Evolutionary conservation across 1,140 invertebrate species (phyloP), one percentile per base, ranked within the genome.

Genomic region (Ips typographus): DNA sequence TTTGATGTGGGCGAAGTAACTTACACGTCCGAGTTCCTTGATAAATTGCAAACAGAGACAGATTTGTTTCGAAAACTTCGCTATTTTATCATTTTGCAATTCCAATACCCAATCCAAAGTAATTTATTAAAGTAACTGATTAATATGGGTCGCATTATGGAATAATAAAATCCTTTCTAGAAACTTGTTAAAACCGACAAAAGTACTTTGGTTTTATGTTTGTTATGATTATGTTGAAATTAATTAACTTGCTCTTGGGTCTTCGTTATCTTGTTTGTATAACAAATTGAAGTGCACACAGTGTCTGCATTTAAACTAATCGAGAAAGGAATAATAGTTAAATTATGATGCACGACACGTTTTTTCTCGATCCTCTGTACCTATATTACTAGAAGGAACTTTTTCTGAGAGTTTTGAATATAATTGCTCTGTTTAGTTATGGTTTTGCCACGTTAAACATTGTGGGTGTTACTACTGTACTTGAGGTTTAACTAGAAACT

Each of bases 221-320:
- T 49, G 52, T 58, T 58, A 58, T 58, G 56, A 58, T 58, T 58
- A 58, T 40, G 56, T 58, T 58, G 38, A 39, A 58, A 58, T 58
- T 58, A 58, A 58, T 58, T 41, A 58, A 40, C 38, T 58, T 58
- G 38, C 56, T 8, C 38, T 40, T 5, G 40, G 38, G 40, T 7
- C 40, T 58, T 58, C 56, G 56, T 58, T 58, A 58, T 38, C 38
- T 40, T 58, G 56, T 58, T 58, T 58, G 56, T 58, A 40, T 58
- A 58, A 58, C 40, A 58, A 58, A 58, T 58, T 58, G 39, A 41
- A 58, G 56, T 58, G 56, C 56, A 58, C 40, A 58, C 56, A 7
- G 40, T 40, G 56, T 58, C 56, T 58, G 56, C 56, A 58, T 58
- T 58, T 40, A 40, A 40, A 58, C 38, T 39, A 40, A 58, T 53